These are phyloP conservation scores for Drosophila conformis DNA, from an alignment of 2,888 invertebrate genomes.

Conservation along the genomic window DNA sequence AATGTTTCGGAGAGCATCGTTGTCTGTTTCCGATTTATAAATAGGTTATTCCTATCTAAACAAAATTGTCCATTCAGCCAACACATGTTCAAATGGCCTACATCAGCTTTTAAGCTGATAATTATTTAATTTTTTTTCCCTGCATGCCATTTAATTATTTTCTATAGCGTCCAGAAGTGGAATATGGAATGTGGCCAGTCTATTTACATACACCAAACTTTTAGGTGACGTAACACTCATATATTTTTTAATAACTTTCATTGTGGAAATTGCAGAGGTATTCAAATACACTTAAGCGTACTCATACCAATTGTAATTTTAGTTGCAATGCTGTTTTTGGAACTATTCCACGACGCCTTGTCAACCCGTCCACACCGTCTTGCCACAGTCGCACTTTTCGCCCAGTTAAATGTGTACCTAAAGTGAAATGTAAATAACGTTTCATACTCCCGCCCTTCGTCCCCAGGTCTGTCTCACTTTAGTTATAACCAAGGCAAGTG, in stretches of 20 bases:
- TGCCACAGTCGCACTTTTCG: constrained; percentile 4
- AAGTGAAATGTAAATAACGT: constrained; percentile 68
- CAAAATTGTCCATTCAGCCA: neutral
- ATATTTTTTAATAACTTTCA: constrained; percentile 5
- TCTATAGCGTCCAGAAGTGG: neutral
- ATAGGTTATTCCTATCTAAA: neutral
- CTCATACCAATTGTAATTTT: neutral
- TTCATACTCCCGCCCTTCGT: neutral
- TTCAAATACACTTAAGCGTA: neutral
- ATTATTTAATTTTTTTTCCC: neutral
- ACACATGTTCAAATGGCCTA: neutral
- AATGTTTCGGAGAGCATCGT: neutral
- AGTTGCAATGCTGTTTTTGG: constrained; percentile 2
- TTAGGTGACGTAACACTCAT: neutral
- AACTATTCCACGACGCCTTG: neutral
- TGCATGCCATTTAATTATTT: neutral
- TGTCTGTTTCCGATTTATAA: neutral
- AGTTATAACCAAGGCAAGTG: constrained; percentile 45
- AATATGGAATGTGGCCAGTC: neutral
- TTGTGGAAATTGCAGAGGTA: neutral
- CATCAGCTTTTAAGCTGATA: neutral
- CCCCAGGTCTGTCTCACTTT: neutral
- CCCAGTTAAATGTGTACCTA: constrained; percentile 49
- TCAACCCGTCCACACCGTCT: constrained; percentile 3
- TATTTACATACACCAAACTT: neutral